These are phyloP conservation scores for Cetonia aurata DNA, from an alignment of 2,888 invertebrate genomes.

Conservation along the genomic window DNA sequence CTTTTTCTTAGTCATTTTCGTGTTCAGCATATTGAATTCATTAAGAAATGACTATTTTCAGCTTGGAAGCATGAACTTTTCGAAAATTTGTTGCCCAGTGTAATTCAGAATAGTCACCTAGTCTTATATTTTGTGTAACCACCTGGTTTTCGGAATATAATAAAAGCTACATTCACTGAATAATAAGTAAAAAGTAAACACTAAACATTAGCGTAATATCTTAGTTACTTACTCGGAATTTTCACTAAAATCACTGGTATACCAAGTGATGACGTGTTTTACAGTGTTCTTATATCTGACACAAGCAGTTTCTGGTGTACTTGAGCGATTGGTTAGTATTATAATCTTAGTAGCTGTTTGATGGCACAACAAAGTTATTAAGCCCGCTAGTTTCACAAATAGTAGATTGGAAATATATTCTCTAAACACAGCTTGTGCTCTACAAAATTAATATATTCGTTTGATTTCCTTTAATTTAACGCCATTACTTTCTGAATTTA, in stretches of 20 bases:
- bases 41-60: too few species aligned
- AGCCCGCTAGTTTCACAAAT: slow-evolving; percentile 80
- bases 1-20: too few species aligned
- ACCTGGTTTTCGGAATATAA: too few species aligned
- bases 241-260: slow-evolving; percentile 76
- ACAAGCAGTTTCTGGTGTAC: slow-evolving; percentile 76
- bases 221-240: slow-evolving; percentile 61
- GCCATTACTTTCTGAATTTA: slow-evolving; percentile 26
- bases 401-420: slow-evolving; percentile 79
- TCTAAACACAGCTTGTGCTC: slow-evolving; percentile 80
- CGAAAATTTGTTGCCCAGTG: too few species aligned
- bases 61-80: too few species aligned
- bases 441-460: slow-evolving; percentile 60
- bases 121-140: too few species aligned
- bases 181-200: too few species aligned
- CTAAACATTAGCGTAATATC: too few species aligned
- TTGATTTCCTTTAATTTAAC: not conserved
- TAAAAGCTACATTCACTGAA: too few species aligned
- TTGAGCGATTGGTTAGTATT: slow-evolving; percentile 78
- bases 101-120: too few species aligned
- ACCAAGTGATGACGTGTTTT: slow-evolving; percentile 84
- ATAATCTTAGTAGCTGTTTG: slow-evolving; percentile 81
- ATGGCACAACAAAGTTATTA: slow-evolving; percentile 81
- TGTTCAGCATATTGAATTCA: too few species aligned
- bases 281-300: slow-evolving; percentile 84